Percentiles rank a stretch among this genome's conserved stretches.
Conservation (phyloP, 1,140 invertebrate species). For the Drosophila rhopaloa region DNA sequence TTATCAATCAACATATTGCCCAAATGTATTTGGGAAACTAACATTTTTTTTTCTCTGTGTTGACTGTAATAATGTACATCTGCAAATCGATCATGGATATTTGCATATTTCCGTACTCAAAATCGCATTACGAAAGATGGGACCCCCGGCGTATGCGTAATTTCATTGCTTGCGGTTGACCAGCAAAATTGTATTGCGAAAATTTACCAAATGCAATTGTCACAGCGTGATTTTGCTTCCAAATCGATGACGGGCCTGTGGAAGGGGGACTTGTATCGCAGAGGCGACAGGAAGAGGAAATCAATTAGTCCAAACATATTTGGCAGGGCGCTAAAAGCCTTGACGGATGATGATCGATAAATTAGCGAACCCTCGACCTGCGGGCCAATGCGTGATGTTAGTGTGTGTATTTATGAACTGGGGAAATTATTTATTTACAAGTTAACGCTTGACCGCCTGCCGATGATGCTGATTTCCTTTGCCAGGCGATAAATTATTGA, state of each 20-base stretch:
- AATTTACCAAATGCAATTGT: constrained; percentile 73
- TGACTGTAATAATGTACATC: background rate
- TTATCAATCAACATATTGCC: too few relatives aligned
- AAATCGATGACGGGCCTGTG: constrained; percentile 16
- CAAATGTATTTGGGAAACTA: background rate
- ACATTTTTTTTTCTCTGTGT: constrained; percentile 20
- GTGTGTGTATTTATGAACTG: constrained; percentile 36
- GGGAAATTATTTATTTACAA: constrained; percentile 46
- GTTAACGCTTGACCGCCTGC: constrained; percentile 47
- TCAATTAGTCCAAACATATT: constrained; percentile 74
- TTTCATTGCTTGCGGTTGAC: constrained; percentile 47
- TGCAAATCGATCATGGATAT: constrained; percentile 27
- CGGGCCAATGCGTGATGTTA: constrained; percentile 17
- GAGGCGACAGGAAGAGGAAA: constrained; percentile 39
- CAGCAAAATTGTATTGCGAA: constrained; percentile 49
- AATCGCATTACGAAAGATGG: constrained; percentile 29
- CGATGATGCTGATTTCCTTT: constrained; percentile 24
- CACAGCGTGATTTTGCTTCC: constrained; percentile 36
- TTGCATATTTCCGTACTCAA: constrained; percentile 33
- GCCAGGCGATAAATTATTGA: constrained; percentile 57
- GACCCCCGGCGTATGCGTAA: constrained; percentile 58
- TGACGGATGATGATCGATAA: constrained; percentile 69
- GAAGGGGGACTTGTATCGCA: background rate
- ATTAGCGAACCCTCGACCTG: constrained; percentile 27
- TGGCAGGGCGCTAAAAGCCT: constrained; percentile 52